A percentile compares a stretch with the other conserved stretches of the same genome.
These are phyloP conservation scores for Lysandra bellargus DNA, from an alignment of 2,888 invertebrate genomes.

Conservation along the genomic window DNA sequence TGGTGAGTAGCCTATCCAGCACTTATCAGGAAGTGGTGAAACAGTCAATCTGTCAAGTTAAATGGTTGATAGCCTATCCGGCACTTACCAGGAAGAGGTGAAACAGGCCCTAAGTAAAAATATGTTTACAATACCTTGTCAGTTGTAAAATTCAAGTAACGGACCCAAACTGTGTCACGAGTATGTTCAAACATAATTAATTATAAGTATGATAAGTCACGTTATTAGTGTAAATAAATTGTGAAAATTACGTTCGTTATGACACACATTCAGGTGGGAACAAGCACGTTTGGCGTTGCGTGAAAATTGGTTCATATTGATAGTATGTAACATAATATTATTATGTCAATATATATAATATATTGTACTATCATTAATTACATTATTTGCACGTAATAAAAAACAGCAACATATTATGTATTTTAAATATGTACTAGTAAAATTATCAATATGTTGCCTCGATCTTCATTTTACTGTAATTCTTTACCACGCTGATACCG, in stretches of 20 bases:
- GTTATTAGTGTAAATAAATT: not conserved
- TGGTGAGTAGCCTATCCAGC: too few relatives aligned
- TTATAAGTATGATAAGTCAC: constrained; percentile 5
- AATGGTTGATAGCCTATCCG: too few relatives aligned
- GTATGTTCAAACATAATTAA: not conserved
- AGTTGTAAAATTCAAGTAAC: not conserved
- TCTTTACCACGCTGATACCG: too few relatives aligned
- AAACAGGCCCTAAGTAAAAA: too few relatives aligned
- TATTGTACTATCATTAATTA: not conserved
- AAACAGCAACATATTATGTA: not conserved
- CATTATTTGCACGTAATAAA: not conserved
- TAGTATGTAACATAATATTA: not conserved
- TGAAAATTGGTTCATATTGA: constrained; percentile 3
- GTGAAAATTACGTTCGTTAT: constrained; percentile 7
- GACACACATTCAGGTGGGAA: not conserved
- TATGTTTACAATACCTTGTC: not conserved
- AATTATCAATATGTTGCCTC: too few relatives aligned
- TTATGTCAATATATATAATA: not conserved
- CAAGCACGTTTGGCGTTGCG: not conserved
- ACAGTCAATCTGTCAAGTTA: too few relatives aligned
- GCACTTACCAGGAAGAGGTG: too few relatives aligned
- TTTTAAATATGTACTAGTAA: too few relatives aligned
- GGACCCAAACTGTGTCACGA: not conserved
- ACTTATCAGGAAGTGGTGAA: too few relatives aligned
- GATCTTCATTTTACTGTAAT: too few relatives aligned